phyloP scores from a whole-genome alignment of 1,140 invertebrate species.

The Drosophila mojavensis region DNA sequence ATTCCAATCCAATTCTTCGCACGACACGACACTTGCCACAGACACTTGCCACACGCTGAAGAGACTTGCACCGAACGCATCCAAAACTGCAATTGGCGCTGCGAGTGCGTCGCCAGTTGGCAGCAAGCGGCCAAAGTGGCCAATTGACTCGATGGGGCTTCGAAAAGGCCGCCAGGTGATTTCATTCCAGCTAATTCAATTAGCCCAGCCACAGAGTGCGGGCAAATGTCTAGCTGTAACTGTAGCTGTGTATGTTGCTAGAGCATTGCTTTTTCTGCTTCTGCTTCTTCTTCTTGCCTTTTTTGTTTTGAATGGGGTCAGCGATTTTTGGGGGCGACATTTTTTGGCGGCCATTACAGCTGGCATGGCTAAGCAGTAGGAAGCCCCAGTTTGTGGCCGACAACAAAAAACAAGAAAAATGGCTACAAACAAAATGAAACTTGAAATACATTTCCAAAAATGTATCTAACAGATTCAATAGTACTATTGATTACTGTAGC shows the following conservation, averaged over 20 bases:
- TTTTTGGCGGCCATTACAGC: slow-evolving; percentile 31
- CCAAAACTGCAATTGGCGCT: slow-evolving; percentile 71
- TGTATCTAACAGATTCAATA: neutral
- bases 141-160: slow-evolving; percentile 55
- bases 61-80: slow-evolving; percentile 77
- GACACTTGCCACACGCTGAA: slow-evolving; percentile 7
- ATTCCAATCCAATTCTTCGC: neutral
- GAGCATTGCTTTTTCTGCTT: slow-evolving; percentile 35
- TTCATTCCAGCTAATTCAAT: slow-evolving; percentile 63
- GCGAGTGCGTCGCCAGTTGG: slow-evolving; percentile 31
- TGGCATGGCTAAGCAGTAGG: slow-evolving; percentile 3
- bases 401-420: neutral
- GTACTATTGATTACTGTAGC: neutral
- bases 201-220: slow-evolving; percentile 26
- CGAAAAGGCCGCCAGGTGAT: slow-evolving; percentile 54
- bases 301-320: slow-evolving; percentile 62
- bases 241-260: too few relatives aligned
- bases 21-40: slow-evolving; percentile 12
- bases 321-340: slow-evolving; percentile 72
- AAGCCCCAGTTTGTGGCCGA: slow-evolving; percentile 41
- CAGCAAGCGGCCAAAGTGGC: slow-evolving; percentile 30
- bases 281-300: slow-evolving; percentile 25
- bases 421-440: neutral
- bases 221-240: too few relatives aligned
- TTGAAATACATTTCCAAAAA: neutral